phyloP scores from a whole-genome alignment of 2,113 vertebrate genomes.

The Gadus chalcogrammus region DNA sequence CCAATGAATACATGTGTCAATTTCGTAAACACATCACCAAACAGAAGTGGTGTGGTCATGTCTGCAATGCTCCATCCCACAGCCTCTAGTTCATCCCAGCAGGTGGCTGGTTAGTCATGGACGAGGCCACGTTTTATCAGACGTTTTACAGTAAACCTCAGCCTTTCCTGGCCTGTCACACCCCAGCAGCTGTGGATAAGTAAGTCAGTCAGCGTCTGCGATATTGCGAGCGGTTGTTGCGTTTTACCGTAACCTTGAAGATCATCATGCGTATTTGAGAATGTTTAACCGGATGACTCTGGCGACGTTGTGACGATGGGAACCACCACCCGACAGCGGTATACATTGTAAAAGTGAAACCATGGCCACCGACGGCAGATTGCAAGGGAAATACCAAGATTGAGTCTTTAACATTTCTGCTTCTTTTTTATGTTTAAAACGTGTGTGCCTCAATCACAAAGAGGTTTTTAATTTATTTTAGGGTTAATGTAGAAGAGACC shows the following conservation, averaged over 20 bases:
- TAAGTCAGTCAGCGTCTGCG: slow-evolving; percentile 16
- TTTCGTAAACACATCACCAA: not conserved
- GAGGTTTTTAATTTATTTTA: too few species aligned
- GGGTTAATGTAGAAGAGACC: too few species aligned
- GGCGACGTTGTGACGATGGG: slow-evolving; percentile 34
- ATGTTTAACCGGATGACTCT: slow-evolving; percentile 45
- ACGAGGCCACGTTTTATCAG: slow-evolving; percentile 54
- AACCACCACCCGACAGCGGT: slow-evolving; percentile 22
- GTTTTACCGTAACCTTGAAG: slow-evolving; percentile 44
- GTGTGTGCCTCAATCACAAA: too few species aligned
- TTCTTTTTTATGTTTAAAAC: too few species aligned
- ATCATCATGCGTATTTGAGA: slow-evolving; percentile 28
- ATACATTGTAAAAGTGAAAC: slow-evolving; percentile 8
- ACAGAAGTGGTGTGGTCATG: not conserved
- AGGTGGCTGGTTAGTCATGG: slow-evolving; percentile 68
- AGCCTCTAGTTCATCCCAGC: slow-evolving; percentile 45
- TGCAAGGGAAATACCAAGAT: not conserved
- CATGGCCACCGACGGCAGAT: slow-evolving; percentile 8
- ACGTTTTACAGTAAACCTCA: slow-evolving; percentile 60
- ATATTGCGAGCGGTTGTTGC: not conserved
- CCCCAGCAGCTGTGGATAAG: slow-evolving; percentile 53
- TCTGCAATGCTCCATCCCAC: not conserved
- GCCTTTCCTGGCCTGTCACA: slow-evolving; percentile 46
- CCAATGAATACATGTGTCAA: too few species aligned
- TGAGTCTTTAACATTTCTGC: too few species aligned